A percentile compares a stretch with the other conserved stretches of the same genome.
Evolutionary conservation across 2,797 vertebrate species (phyloP).

Genomic region (Gorsachius magnificus): DNA sequence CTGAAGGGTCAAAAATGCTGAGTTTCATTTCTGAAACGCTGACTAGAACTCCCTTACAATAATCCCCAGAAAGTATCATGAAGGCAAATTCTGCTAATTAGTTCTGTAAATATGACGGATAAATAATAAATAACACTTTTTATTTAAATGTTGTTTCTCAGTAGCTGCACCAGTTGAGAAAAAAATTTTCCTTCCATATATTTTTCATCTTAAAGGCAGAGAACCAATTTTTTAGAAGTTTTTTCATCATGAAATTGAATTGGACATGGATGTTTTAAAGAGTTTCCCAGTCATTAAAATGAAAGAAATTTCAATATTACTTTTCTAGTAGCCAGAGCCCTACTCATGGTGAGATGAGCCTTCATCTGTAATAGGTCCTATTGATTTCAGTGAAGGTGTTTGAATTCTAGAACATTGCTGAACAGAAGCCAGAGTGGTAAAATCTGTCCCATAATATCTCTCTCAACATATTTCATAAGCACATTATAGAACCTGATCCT

Average conservation of each 20-base stretch:
- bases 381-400: slow-evolving; percentile 27
- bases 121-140: background rate
- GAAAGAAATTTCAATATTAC: slow-evolving; percentile 53
- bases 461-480: background rate
- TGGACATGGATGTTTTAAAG: slow-evolving; percentile 57
- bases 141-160: slow-evolving; percentile 17
- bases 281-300: slow-evolving; percentile 55
- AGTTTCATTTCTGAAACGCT: background rate
- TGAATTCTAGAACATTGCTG: background rate
- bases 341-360: background rate
- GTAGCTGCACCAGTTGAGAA: slow-evolving; percentile 36
- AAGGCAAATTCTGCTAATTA: background rate
- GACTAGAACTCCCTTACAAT: background rate
- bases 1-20: background rate
- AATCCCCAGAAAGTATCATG: background rate
- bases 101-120: background rate
- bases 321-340: background rate
- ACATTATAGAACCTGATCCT: background rate
- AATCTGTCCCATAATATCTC: background rate
- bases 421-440: background rate
- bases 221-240: slow-evolving; percentile 57
- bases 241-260: slow-evolving; percentile 71
- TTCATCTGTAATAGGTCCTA: slow-evolving; percentile 15
- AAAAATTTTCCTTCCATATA: slow-evolving; percentile 64
- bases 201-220: slow-evolving; percentile 71